A percentile compares a stretch with the other conserved stretches of the same genome.
phyloP scores from a whole-genome alignment of 30 jellyfish, hydroid and myxozoan species.

The Morbakka virulenta region DNA sequence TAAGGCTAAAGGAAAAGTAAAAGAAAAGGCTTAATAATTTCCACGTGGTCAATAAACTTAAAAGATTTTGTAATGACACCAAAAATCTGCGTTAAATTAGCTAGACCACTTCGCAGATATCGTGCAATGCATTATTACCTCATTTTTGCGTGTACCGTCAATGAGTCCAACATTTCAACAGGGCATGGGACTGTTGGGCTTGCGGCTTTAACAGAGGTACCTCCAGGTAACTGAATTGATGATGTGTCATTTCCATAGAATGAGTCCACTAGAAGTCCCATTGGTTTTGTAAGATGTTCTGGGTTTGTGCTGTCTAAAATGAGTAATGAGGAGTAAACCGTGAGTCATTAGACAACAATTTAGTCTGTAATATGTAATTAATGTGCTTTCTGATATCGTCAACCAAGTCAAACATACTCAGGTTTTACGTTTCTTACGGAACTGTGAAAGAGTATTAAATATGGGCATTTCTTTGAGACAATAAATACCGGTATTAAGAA shows the following conservation, averaged over 20 bases:
- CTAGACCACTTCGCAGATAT: no score
- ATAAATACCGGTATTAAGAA: not conserved
- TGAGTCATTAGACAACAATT: no score
- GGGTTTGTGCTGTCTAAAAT: conserved; percentile 84
- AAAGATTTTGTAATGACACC: no score
- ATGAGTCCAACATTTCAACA: conserved; percentile 89
- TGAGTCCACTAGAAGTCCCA: conserved; percentile 69
- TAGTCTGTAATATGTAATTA: no score
- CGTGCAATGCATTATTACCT: no score
- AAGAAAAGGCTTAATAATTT: not conserved
- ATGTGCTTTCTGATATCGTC: no score
- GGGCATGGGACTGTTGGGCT: conserved; percentile 87
- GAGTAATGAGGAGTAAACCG: no score
- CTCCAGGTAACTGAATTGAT: conserved; percentile 76
- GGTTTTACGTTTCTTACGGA: no score
- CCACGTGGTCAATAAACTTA: not conserved
- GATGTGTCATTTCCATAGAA: conserved; percentile 67
- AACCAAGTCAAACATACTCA: no score
- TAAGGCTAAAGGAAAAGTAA: conserved; percentile 52
- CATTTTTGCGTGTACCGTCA: conserved; percentile 98
- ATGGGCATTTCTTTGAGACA: not conserved
- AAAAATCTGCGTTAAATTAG: no score
- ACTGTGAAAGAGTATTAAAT: no score
- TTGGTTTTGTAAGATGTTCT: conserved; percentile 77
- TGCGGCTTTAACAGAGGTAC: conserved; percentile 67